phyloP scores from a whole-genome alignment of 2,888 invertebrate genomes.

The Epirrita christyi region DNA sequence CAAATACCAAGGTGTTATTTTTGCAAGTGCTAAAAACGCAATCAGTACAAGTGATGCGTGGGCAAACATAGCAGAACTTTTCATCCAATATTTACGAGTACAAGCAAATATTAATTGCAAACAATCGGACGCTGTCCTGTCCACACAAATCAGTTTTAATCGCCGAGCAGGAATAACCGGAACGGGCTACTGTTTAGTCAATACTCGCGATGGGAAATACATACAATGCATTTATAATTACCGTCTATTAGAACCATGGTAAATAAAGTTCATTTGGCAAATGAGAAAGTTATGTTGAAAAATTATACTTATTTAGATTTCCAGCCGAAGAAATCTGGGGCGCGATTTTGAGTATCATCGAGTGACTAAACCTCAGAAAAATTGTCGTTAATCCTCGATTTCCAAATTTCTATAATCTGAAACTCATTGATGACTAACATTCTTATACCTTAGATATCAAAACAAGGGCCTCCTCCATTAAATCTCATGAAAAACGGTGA shows the following conservation, averaged over 20 bases:
- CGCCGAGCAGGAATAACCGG: slow-evolving; percentile 46
- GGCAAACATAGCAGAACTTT: slow-evolving; percentile 28
- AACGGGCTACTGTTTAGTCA: slow-evolving; percentile 44
- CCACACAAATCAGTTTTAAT: slow-evolving; percentile 46
- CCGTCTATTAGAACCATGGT: slow-evolving; percentile 13
- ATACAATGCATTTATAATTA: slow-evolving; percentile 33
- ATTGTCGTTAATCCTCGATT: no score
- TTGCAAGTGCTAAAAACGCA: slow-evolving; percentile 13
- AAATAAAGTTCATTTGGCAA: neutral
- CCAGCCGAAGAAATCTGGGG: no score
- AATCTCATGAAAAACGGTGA: no score
- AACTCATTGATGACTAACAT: no score
- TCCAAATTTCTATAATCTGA: no score
- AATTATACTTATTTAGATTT: no score
- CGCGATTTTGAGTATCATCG: no score
- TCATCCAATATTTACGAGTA: slow-evolving; percentile 31
- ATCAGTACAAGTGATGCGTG: slow-evolving; percentile 18
- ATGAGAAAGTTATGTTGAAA: no score
- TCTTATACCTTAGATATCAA: no score
- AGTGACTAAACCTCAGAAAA: no score
- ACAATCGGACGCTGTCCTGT: slow-evolving; percentile 41
- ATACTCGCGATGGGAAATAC: slow-evolving; percentile 37
- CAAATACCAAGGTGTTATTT: slow-evolving; percentile 5
- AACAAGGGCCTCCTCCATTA: no score
- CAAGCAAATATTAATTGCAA: slow-evolving; percentile 38